Percentiles rank a stretch among this genome's conserved stretches.
Evolutionary conservation across 2,888 invertebrate genomes (phyloP).

Genomic region (Brachynemurus nebulosus): DNA sequence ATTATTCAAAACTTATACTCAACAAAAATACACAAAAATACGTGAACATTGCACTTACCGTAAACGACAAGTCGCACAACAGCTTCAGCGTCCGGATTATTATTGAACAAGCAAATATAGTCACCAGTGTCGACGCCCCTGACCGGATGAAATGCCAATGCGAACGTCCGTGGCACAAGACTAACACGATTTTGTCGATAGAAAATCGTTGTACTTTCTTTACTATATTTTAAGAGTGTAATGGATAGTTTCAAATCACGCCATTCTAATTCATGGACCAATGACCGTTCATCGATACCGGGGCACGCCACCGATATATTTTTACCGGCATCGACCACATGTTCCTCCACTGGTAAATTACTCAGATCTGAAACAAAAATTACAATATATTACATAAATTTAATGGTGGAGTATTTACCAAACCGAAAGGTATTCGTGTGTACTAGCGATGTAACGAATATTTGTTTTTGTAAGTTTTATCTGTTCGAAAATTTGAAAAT

Average conservation of each 20-base stretch:
- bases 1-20: no score
- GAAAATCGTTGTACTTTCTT: constrained; percentile 37
- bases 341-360: neutral
- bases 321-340: constrained; percentile 40
- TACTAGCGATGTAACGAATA: no score
- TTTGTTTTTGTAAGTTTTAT: no score
- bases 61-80: constrained; percentile 50
- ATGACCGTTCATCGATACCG: constrained; percentile 49
- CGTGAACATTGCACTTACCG: no score
- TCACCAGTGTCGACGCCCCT: constrained; percentile 48
- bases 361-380: neutral
- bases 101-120: constrained; percentile 55
- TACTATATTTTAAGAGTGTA: constrained; percentile 37
- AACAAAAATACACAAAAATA: no score
- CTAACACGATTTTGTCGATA: constrained; percentile 40
- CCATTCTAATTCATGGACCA: constrained; percentile 51
- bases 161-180: constrained; percentile 43
- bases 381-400: no score
- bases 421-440: no score
- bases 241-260: constrained; percentile 29
- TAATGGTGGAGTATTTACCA: no score
- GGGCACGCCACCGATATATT: constrained; percentile 53
- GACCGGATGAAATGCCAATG: constrained; percentile 47
- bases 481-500: no score
- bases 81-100: constrained; percentile 49